Conservation (phyloP, 2,797 vertebrate genomes). For the Periophthalmus magnuspinnatus region DNA sequence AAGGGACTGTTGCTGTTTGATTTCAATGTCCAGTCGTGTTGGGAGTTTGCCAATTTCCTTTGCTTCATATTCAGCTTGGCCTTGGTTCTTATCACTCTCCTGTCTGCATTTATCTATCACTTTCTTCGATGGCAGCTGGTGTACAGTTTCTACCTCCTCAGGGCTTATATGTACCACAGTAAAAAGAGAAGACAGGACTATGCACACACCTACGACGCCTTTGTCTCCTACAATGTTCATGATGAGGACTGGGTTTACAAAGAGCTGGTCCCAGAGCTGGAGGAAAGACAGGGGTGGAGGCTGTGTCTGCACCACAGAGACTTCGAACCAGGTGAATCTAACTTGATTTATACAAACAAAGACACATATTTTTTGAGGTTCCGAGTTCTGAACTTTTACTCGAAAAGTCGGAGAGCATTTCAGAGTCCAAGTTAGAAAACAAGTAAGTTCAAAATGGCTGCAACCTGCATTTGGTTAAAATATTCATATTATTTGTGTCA, state of each 20-base stretch:
- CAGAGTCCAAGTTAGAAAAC: too few species aligned
- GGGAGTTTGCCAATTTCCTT: neutral
- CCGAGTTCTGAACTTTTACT: too few species aligned
- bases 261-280: slow-evolving; percentile 10
- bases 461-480: too few species aligned
- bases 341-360: neutral
- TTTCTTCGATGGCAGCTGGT: slow-evolving; percentile 8
- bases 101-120: neutral
- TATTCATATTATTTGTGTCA: too few species aligned
- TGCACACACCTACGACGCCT: neutral
- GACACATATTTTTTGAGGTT: too few species aligned
- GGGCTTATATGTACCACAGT: neutral
- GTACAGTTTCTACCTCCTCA: slow-evolving; percentile 5
- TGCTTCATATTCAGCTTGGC: neutral
- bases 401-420: too few species aligned
- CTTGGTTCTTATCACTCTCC: neutral
- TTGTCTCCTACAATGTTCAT: slow-evolving; percentile 12
- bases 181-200: slow-evolving; percentile 1
- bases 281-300: neutral
- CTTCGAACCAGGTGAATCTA: slow-evolving; percentile 3
- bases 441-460: too few species aligned
- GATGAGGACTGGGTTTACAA: slow-evolving; percentile 10
- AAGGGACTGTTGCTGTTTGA: neutral
- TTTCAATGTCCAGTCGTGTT: neutral
- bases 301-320: slow-evolving; percentile 13